Conservation (phyloP, 2,888 invertebrate genomes). For the Pantelozetes paolii region DNA sequence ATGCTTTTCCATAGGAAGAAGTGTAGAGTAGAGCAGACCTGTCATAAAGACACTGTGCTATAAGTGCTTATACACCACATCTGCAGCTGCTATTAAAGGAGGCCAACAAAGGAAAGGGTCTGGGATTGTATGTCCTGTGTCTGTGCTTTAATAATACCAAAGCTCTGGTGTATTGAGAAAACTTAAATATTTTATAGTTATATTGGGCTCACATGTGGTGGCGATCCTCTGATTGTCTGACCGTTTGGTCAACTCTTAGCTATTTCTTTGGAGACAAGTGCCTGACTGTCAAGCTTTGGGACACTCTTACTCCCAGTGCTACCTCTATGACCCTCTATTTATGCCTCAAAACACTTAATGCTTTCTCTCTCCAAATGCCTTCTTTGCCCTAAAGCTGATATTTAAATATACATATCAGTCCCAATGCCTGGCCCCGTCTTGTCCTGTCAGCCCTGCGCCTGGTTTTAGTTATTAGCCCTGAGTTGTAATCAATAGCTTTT, state of each 20-base stretch:
- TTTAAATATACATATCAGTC: conserved; percentile 1
- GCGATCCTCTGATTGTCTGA: neutral
- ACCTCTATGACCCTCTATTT: no score
- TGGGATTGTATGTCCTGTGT: neutral
- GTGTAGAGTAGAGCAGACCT: conserved; percentile 25
- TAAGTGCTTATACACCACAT: neutral
- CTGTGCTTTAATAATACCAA: no score
- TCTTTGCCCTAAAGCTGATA: neutral
- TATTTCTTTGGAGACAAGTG: conserved; percentile 27
- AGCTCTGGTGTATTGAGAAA: neutral
- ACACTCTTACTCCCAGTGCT: neutral
- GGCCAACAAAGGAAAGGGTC: conserved; percentile 23
- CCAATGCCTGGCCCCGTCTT: no score
- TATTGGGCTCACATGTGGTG: neutral
- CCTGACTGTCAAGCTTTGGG: neutral
- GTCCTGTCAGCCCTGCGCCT: no score
- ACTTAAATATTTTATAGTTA: neutral
- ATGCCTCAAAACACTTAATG: neutral
- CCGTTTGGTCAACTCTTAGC: no score
- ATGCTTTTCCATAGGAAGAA: conserved; percentile 25
- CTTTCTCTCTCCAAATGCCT: conserved; percentile 6
- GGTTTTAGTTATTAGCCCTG: no score
- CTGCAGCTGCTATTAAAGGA: conserved; percentile 29
- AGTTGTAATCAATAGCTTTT: neutral
- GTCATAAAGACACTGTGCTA: conserved; percentile 27